Base-by-base conservation (phyloP, 2,888 invertebrate species). In the Reticulitermes lucifugus region DNA sequence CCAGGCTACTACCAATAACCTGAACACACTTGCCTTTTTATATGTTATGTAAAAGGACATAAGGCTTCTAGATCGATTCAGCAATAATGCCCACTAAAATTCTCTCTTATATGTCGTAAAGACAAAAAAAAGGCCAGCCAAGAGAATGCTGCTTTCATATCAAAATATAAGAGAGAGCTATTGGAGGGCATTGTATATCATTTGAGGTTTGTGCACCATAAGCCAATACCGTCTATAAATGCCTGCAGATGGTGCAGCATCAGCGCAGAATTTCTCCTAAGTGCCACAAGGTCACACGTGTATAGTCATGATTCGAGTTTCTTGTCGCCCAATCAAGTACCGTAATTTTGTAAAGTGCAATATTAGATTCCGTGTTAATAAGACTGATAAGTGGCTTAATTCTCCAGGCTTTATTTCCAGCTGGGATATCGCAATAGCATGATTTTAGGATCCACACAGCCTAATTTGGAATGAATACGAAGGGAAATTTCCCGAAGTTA, bases 41-140 rank as follows among this genome's bases (percentile, higher is more conserved):
- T 81, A 81, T 79, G 79, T 79, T 79, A 79, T 79, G 79, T 79
- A 79, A 79, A 65, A 65, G 65, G 65, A n/a, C 25, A 65, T 46
- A 41, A 80, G 59, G 80, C 35, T 35, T 29, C 55, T 46, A 29
- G 80, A 80, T 80, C 80, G 60, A 80, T 80, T 80, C 60, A 59
- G 25, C 80, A 46, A 60, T 80, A 80, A 80, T 80, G 80, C 41
- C 80, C 59, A 22, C 35, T 22, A 65, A n/a, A 65, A 25, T 9
- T 65, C 14, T n/a, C 5, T 14, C 14, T 6, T 65, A 65, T 65
- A 65, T n/a, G 25, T 25, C n/a, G 65, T 65, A 65, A 65, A 70
- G 70, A 70, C 65, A 65, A 65, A 65, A 14, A 25, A 18, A n/a
- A 25, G 6, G 25, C n/a, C 65, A 65, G 65, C n/a, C 6, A n/a